Evolutionary conservation across 2,888 invertebrate genomes (phyloP).

Genomic region (Silvanus unidentatus): DNA sequence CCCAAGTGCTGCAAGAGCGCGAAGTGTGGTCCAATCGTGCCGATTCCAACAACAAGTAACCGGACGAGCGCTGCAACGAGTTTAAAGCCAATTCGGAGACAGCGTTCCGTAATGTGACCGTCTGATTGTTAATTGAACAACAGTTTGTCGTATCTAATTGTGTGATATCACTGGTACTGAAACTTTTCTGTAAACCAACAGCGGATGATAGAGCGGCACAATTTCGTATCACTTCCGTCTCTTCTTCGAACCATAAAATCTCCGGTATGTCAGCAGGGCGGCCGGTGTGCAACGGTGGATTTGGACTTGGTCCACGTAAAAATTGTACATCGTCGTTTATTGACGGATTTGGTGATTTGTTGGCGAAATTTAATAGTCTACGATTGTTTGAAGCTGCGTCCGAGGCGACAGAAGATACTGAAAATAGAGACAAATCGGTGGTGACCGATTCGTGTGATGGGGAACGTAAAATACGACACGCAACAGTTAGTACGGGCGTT

Average conservation of each 20-base stretch:
- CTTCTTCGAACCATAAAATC: slow-evolving; percentile 65
- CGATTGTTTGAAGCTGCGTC: slow-evolving; percentile 45
- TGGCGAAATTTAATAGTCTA: slow-evolving; percentile 47
- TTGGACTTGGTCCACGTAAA: slow-evolving; percentile 63
- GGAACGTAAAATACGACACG: slow-evolving; percentile 64
- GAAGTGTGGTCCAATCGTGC: slow-evolving; percentile 52
- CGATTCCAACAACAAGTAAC: slow-evolving; percentile 50
- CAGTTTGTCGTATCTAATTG: slow-evolving; percentile 44
- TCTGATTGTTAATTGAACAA: slow-evolving; percentile 45
- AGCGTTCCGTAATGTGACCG: slow-evolving; percentile 42
- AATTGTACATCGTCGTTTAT: slow-evolving; percentile 47
- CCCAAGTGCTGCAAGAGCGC: slow-evolving; percentile 82
- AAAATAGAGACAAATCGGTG: slow-evolving; percentile 74
- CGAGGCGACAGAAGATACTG: slow-evolving; percentile 57
- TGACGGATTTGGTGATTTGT: slow-evolving; percentile 36
- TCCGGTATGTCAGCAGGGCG: slow-evolving; percentile 60
- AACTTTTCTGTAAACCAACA: slow-evolving; percentile 75
- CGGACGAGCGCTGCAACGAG: slow-evolving; percentile 49
- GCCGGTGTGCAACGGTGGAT: slow-evolving; percentile 47
- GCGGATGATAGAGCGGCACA: slow-evolving; percentile 76
- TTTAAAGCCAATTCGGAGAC: slow-evolving; percentile 57
- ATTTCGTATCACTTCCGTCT: slow-evolving; percentile 70
- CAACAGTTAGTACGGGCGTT: slow-evolving; percentile 49
- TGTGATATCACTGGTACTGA: slow-evolving; percentile 74
- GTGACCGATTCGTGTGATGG: slow-evolving; percentile 81